Evolutionary conservation across 2,113 vertebrate species (phyloP).

Genomic region (Paedocypris sp.): DNA sequence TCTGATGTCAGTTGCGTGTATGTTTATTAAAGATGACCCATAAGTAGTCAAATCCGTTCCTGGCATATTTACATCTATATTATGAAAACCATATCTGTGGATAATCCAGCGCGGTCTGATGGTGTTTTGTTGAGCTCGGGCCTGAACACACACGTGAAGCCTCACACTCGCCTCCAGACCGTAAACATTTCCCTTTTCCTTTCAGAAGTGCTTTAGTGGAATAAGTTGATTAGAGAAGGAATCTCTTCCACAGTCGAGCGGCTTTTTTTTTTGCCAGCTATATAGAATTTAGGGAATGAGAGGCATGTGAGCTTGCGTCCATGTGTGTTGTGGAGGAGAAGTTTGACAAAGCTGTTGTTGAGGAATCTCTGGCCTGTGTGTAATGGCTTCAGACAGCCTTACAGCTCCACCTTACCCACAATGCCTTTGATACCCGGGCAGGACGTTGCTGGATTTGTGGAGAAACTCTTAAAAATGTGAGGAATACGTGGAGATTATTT

Average conservation of each 20-base stretch:
- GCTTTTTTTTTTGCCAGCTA: slow-evolving; percentile 36
- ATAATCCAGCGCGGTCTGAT: too few relatives aligned
- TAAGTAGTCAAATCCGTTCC: too few relatives aligned
- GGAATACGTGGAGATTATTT: too few relatives aligned
- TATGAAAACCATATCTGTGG: too few relatives aligned
- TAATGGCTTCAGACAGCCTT: slow-evolving; percentile 28
- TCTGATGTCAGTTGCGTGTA: too few relatives aligned
- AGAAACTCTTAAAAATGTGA: too few relatives aligned
- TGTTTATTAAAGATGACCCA: too few relatives aligned
- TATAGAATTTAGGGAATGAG: slow-evolving; percentile 51
- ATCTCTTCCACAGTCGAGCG: slow-evolving; percentile 34
- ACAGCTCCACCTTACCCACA: slow-evolving; percentile 22
- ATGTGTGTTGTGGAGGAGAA: not conserved
- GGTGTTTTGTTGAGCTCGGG: not conserved
- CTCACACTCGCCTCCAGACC: slow-evolving; percentile 34
- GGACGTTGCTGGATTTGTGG: too few relatives aligned
- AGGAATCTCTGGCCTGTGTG: not conserved
- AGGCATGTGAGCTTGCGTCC: slow-evolving; percentile 40
- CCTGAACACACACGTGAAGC: slow-evolving; percentile 16
- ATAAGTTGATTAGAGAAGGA: slow-evolving; percentile 38
- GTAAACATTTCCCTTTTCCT: slow-evolving; percentile 53
- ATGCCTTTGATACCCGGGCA: too few relatives aligned
- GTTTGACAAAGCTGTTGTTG: slow-evolving; percentile 4
- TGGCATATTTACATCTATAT: too few relatives aligned
- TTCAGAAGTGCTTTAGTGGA: slow-evolving; percentile 43